A percentile compares a stretch with the other conserved stretches of the same genome.
These are phyloP conservation scores for Epinotia bilunana DNA, from an alignment of 2,888 invertebrate genomes.

Conservation along the genomic window DNA sequence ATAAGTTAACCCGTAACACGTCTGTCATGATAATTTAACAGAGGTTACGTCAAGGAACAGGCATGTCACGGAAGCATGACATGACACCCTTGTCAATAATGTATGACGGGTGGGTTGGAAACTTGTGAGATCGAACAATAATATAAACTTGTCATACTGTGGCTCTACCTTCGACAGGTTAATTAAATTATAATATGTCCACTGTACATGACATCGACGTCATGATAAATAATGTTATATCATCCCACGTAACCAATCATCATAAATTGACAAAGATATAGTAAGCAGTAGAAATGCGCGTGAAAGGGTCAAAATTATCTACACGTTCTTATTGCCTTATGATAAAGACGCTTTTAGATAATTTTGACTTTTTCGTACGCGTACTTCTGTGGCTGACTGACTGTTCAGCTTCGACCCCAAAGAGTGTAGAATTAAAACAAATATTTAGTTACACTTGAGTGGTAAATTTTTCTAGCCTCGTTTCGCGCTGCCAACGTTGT, in stretches of 20 bases:
- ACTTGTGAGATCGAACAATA: no score
- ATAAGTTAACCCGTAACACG: not conserved
- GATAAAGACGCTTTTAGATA: no score
- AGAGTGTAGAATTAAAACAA: not conserved
- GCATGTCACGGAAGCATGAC: not conserved
- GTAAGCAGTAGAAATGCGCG: not conserved
- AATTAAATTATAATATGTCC: not conserved
- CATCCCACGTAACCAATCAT: not conserved
- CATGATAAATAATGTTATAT: not conserved
- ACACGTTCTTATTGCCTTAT: no score
- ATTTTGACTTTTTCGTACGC: no score
- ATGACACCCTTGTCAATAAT: not conserved
- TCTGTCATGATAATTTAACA: not conserved
- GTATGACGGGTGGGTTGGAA: not conserved
- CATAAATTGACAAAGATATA: not conserved
- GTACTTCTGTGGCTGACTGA: no score
- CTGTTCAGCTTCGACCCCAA: no score
- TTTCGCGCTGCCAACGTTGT: not conserved
- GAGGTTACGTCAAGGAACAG: conserved; percentile 4
- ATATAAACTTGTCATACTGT: no score
- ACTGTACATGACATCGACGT: not conserved
- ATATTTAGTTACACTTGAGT: not conserved
- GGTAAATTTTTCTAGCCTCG: not conserved
- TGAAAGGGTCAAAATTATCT: no score
- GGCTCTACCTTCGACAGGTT: no score